Evolutionary conservation across 2,113 vertebrate genomes (phyloP).

Genomic region (Poicephalus meyeri): DNA sequence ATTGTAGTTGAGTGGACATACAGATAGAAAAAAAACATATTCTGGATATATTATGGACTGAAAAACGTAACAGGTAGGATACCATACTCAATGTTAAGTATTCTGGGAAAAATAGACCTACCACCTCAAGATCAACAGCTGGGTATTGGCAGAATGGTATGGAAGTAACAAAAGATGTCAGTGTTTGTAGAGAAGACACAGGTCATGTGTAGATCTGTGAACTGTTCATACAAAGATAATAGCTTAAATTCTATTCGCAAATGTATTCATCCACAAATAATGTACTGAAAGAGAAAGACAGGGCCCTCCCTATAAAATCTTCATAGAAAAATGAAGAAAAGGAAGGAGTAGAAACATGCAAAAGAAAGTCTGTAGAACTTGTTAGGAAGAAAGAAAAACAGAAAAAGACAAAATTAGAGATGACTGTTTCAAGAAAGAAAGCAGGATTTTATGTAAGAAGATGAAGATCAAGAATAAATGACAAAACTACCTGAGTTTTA

Average conservation of each 20-base stretch:
- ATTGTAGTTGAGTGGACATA: background rate
- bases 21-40: background rate
- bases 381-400: background rate
- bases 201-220: background rate
- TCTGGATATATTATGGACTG: background rate
- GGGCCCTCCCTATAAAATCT: background rate
- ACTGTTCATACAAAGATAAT: background rate
- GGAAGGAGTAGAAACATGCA: background rate
- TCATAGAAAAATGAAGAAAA: background rate
- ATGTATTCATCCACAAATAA: background rate
- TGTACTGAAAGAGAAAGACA: background rate
- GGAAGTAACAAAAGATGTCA: background rate
- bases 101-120: background rate
- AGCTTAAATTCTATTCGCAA: background rate
- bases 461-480: background rate
- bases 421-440: background rate
- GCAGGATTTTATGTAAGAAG: background rate
- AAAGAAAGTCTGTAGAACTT: background rate
- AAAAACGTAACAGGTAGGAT: background rate
- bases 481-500: background rate
- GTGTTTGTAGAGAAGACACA: background rate
- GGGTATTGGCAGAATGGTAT: background rate
- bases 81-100: background rate
- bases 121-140: background rate
- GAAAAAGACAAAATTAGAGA: background rate